Percentiles rank a stretch among this genome's conserved stretches.
Evolutionary conservation across 2,797 vertebrate genomes (phyloP).

Genomic region (Myotis planiceps): DNA sequence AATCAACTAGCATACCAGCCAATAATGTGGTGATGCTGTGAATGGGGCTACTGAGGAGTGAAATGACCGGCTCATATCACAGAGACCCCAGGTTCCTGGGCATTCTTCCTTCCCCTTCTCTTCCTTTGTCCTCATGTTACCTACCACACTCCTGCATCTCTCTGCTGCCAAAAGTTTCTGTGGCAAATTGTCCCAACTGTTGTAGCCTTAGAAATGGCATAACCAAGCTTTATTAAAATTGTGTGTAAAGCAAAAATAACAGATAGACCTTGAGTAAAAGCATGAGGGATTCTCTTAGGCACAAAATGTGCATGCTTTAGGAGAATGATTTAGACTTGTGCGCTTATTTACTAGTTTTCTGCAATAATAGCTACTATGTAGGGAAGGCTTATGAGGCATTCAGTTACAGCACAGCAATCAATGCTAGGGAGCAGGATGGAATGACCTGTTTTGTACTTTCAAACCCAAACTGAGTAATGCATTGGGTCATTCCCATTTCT

Average conservation of each 20-base stretch:
- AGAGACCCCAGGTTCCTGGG: background rate
- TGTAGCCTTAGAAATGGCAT: background rate
- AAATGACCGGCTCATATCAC: background rate
- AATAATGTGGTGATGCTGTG: background rate
- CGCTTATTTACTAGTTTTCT: background rate
- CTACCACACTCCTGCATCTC: background rate
- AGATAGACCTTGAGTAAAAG: background rate
- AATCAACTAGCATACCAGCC: background rate
- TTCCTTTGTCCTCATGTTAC: background rate
- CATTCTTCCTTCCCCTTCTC: background rate
- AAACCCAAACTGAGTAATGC: background rate
- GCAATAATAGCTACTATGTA: background rate
- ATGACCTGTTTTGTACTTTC: background rate
- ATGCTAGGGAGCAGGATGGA: background rate
- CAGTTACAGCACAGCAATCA: background rate
- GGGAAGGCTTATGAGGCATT: background rate
- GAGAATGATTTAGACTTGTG: background rate
- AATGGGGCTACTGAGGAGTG: background rate
- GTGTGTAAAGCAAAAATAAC: background rate
- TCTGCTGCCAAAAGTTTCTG: background rate
- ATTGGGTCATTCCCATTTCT: background rate
- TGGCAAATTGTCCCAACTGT: background rate
- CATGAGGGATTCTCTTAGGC: background rate
- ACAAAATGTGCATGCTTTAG: background rate
- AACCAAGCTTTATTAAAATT: background rate